Conservation (phyloP, 2,113 vertebrate species). For the Microcebus jonahi region DNA sequence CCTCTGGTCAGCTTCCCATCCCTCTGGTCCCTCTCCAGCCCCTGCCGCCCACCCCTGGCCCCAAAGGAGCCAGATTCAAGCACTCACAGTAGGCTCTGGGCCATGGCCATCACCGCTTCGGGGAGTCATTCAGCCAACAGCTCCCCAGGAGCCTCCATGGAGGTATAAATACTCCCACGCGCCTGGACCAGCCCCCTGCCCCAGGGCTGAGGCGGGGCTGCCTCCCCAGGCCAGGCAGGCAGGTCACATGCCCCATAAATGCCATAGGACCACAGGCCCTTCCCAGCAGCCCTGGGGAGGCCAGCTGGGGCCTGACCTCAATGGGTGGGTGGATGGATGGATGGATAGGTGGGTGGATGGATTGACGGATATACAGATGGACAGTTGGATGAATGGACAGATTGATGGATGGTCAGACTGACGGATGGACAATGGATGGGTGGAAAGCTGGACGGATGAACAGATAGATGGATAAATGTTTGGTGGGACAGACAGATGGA, state of each 20-base stretch:
- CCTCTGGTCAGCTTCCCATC: background rate
- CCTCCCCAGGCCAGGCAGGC: constrained; percentile 73
- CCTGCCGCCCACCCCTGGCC: constrained; percentile 25
- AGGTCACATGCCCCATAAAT: constrained; percentile 77
- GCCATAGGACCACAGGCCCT: constrained; percentile 69
- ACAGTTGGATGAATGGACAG: background rate
- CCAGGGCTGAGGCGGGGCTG: constrained; percentile 66
- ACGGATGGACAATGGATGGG: background rate
- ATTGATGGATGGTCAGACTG: background rate
- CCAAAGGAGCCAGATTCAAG: constrained; percentile 40
- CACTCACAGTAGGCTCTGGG: constrained; percentile 75
- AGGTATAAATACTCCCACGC: constrained; percentile 78
- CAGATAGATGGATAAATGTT: background rate
- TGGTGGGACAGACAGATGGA: background rate
- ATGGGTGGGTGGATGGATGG: background rate
- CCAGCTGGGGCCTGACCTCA: constrained; percentile 14
- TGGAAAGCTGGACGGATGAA: background rate
- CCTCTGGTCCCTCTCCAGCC: background rate
- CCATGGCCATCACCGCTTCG: constrained; percentile 72
- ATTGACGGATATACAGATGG: background rate
- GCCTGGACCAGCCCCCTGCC: constrained; percentile 73
- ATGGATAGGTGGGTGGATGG: background rate
- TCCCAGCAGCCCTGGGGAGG: constrained; percentile 45
- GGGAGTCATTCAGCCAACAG: constrained; percentile 71
- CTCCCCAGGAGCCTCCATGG: constrained; percentile 54